Conservation (phyloP, 1,140 invertebrate genomes). For the Phthorimaea operculella region DNA sequence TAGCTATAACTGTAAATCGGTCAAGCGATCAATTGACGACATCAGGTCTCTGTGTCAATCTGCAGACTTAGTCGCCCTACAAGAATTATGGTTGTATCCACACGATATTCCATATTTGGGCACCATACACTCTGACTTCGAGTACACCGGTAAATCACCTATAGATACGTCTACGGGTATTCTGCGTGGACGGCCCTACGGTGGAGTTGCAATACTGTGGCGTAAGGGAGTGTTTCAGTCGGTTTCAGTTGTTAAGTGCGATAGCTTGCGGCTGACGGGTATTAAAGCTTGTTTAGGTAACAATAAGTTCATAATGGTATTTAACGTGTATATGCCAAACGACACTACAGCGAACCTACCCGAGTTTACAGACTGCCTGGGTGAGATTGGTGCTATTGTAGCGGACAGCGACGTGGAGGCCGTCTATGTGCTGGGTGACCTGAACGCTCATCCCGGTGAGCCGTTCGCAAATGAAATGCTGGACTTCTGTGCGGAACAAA, state of each 20-base stretch:
- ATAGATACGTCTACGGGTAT: not conserved
- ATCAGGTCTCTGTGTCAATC: not conserved
- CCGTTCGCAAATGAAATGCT: conserved; percentile 4
- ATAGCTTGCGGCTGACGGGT: not conserved
- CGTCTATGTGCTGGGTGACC: conserved; percentile 7
- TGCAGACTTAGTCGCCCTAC: conserved; percentile 2
- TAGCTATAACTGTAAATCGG: conserved; percentile 5
- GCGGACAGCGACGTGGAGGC: not conserved
- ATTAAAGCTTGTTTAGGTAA: not conserved
- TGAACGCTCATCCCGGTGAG: too few relatives aligned
- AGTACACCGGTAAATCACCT: conserved; percentile 1
- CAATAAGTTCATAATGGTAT: not conserved
- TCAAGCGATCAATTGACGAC: not conserved
- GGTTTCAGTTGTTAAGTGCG: conserved; percentile 2
- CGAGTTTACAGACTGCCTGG: conserved; percentile 1
- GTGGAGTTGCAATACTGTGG: conserved; percentile 8
- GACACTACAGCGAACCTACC: not conserved
- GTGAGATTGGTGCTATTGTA: conserved; percentile 5
- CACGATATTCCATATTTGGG: conserved; percentile 3
- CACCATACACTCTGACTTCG: not conserved
- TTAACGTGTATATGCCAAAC: conserved; percentile 8
- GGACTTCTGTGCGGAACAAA: not conserved
- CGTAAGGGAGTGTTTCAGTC: not conserved
- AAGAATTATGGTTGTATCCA: conserved; percentile 6
- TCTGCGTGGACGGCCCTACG: conserved; percentile 4